Percentiles rank a stretch among this genome's conserved stretches.
Conservation (phyloP, 2,888 invertebrate species). For the Morinoia aosen region DNA sequence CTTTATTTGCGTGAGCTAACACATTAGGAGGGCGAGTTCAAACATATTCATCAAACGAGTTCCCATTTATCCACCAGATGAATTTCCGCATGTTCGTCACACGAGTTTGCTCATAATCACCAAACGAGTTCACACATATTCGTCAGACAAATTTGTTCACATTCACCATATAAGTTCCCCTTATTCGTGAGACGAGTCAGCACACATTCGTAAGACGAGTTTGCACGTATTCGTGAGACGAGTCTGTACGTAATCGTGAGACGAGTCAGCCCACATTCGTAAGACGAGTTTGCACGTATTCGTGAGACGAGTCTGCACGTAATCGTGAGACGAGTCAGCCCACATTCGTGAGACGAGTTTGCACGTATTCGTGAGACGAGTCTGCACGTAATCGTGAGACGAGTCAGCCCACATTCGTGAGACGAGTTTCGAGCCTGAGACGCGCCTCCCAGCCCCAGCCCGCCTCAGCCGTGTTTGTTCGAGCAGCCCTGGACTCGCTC, state of each 20-base stretch:
- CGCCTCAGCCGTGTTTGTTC: background rate
- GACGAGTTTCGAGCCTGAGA: background rate
- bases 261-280: background rate
- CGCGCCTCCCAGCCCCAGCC: background rate
- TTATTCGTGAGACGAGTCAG: background rate
- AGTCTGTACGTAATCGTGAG: background rate
- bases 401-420: background rate
- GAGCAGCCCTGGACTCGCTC: background rate
- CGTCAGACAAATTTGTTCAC: no score
- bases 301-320: background rate
- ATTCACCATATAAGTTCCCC: background rate
- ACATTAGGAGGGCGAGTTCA: no score
- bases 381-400: background rate
- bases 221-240: background rate
- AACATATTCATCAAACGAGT: no score
- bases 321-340: background rate
- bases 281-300: background rate
- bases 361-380: background rate
- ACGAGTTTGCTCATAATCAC: background rate
- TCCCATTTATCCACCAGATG: no score
- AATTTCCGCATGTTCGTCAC: no score
- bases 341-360: background rate
- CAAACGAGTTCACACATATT: no score
- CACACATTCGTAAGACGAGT: background rate
- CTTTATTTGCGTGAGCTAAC: no score